Base-by-base conservation (phyloP, 2,888 invertebrate genomes). In the Heliconius charithonia region DNA sequence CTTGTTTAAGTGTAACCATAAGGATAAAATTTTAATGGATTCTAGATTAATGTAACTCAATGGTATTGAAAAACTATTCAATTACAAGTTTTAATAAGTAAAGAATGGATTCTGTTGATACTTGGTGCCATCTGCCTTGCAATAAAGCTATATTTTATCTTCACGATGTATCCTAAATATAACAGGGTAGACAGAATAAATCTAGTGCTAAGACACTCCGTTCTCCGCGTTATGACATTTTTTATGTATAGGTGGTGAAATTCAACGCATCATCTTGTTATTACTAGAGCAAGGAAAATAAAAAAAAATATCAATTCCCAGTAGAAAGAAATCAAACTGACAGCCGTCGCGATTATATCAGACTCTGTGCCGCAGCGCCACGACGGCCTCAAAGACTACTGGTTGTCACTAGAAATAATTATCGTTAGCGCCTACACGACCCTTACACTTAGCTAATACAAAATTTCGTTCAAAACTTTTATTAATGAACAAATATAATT, bases 401-500 rank as follows among this genome's bases (percentile, higher is more conserved):
- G 4, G 16, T 41, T 62, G 27, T 27, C 13, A 63, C 25, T 16
- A 69, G n/a, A 37, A 69, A 41, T 56, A 56, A 72, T 59, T 59
- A 59, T 32, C 72, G 59, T 59, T 59, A 59, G n/a, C 59, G 59
- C 32, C 72, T 25, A 72, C 69, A 69, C 59, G 37, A 59, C 72
- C 72, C n/a, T 67, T 12, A 29, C 22, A 51, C 29, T 71, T 71
- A 29, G 51, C 56, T 29, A 12, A n/a, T 32, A 59, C 59, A 72
- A 37, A 32, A 37, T 72, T 72, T 72, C 59, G 32, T 13, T n/a
- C 3, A 0, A 59, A 72, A 72, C n/a, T 72, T 59, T 59, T 72
- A 59, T 27, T 45, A 74, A 74, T 63, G 41, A 74, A 45, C 27
- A 41, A 65, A 45, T 41, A 63, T 74, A 74, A 74, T 74, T 74